phyloP scores from a whole-genome alignment of 1,140 invertebrate species.

The Ips nitidus region DNA sequence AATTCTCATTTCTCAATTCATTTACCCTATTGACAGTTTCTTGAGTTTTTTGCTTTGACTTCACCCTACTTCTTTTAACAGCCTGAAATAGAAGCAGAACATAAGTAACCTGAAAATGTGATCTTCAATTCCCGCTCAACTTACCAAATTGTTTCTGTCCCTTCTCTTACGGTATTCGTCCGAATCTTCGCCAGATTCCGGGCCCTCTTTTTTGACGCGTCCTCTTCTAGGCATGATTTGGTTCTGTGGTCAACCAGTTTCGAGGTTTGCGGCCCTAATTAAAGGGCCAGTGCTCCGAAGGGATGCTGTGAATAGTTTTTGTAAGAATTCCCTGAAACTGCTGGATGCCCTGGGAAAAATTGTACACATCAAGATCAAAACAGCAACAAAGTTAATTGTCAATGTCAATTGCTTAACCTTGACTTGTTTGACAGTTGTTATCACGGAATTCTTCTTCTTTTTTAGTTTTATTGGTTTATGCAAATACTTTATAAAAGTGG shows the following conservation, averaged over 20 bases:
- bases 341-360: too few species aligned
- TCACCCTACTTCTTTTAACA: slow-evolving; percentile 85
- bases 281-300: too few species aligned
- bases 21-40: slow-evolving; percentile 79
- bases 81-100: slow-evolving; percentile 59
- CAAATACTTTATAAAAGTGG: too few species aligned
- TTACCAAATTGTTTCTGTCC: slow-evolving; percentile 82
- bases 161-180: slow-evolving; percentile 79
- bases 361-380: too few species aligned
- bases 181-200: slow-evolving; percentile 64
- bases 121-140: background rate
- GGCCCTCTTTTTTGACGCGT: slow-evolving; percentile 43
- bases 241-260: background rate
- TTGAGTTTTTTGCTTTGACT: slow-evolving; percentile 79
- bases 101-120: background rate
- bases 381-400: too few species aligned
- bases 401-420: too few species aligned
- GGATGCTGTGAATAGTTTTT: too few species aligned
- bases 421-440: too few species aligned
- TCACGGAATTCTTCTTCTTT: too few species aligned
- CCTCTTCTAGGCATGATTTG: slow-evolving; percentile 46
- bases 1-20: slow-evolving; percentile 79
- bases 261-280: background rate
- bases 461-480: too few species aligned
- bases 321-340: too few species aligned